Evolutionary conservation across 2,113 vertebrate genomes (phyloP).

Genomic region (Perca schrenkii): DNA sequence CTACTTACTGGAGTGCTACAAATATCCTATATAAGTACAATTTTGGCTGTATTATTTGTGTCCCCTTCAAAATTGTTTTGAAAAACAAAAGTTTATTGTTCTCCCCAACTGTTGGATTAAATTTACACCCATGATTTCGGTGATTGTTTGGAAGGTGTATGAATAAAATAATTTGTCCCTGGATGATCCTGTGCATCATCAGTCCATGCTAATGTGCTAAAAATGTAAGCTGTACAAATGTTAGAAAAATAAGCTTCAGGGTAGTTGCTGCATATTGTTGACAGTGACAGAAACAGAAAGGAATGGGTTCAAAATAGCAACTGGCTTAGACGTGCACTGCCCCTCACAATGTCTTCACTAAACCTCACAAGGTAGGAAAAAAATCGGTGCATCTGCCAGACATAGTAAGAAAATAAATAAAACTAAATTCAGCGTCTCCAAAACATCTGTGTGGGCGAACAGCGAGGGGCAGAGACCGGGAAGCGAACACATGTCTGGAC

Average conservation of each 20-base stretch:
- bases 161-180: not conserved
- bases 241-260: not conserved
- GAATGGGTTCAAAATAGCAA: conserved; percentile 25
- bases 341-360: conserved; percentile 22
- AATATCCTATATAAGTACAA: too few relatives aligned
- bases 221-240: not conserved
- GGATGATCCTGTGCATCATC: not conserved
- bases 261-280: not conserved
- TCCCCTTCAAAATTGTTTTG: too few relatives aligned
- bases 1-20: too few relatives aligned
- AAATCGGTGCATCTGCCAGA: conserved; percentile 42
- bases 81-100: too few relatives aligned
- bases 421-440: conserved; percentile 34
- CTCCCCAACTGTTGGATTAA: too few relatives aligned
- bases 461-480: conserved; percentile 28
- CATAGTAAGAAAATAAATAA: conserved; percentile 34
- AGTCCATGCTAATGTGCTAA: not conserved
- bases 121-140: too few relatives aligned
- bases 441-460: conserved; percentile 63
- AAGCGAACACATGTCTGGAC: conserved; percentile 51
- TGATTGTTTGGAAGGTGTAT: not conserved
- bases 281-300: conserved; percentile 19
- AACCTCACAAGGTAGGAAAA: conserved; percentile 42
- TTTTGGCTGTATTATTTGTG: too few relatives aligned
- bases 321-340: not conserved